These are phyloP conservation scores for Emydoidea blandingii DNA, from an alignment of 2,797 vertebrate species.

Conservation along the genomic window DNA sequence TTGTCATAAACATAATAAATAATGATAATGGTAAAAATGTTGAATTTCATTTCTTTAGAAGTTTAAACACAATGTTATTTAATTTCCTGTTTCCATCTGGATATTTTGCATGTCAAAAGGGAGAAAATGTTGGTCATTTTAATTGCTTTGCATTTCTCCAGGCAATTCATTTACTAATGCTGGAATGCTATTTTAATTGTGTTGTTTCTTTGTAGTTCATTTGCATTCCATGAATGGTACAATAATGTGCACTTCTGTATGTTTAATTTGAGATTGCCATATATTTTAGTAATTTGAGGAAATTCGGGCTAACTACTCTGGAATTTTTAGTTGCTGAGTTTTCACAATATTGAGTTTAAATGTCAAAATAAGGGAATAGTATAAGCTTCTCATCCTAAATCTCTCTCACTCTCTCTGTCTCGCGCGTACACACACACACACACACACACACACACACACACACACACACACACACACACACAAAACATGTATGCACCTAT, in stretches of 20 bases:
- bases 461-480: background rate
- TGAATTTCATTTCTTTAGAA: background rate
- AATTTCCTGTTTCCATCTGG: conserved; percentile 18
- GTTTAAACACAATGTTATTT: background rate
- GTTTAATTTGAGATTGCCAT: background rate
- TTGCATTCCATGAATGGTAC: background rate
- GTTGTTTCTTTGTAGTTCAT: background rate
- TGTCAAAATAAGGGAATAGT: background rate
- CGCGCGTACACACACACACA: no score
- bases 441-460: no score
- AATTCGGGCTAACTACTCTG: background rate
- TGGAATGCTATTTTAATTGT: conserved; percentile 7
- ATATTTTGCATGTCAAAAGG: background rate
- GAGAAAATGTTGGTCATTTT: background rate
- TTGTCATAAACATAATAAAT: background rate
- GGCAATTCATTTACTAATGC: background rate
- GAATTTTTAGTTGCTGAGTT: background rate
- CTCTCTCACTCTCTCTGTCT: background rate
- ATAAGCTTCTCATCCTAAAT: background rate
- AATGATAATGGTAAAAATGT: background rate
- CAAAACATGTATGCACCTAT: no score
- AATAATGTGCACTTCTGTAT: background rate
- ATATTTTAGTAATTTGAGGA: background rate
- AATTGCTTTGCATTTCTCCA: background rate
- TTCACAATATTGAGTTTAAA: background rate